Conservation (phyloP, 2,113 vertebrate species). For the Tachysurus fulvidraco region DNA sequence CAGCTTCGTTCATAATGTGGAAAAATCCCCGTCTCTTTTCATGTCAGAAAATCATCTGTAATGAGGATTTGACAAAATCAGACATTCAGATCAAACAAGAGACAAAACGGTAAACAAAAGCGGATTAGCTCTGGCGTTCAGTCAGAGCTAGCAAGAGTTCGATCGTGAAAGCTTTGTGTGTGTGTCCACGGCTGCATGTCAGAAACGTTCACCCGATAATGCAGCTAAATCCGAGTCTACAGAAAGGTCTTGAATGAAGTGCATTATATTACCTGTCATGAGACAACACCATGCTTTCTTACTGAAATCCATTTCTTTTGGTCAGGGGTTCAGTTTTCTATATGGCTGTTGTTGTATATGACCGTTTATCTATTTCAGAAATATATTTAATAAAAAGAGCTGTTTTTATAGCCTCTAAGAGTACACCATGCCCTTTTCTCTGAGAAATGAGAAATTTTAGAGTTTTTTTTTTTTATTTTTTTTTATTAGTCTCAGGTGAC, state of each 20-base stretch:
- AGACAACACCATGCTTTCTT: slow-evolving; percentile 37
- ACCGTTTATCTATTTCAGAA: slow-evolving; percentile 57
- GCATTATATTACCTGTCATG: slow-evolving; percentile 40
- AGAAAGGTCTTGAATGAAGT: slow-evolving; percentile 40
- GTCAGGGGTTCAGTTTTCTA: slow-evolving; percentile 48
- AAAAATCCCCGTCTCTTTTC: slow-evolving; percentile 20
- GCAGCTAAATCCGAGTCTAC: slow-evolving; percentile 19
- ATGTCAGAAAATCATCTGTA: slow-evolving; percentile 9
- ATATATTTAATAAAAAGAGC: slow-evolving; percentile 59
- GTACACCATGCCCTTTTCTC: slow-evolving; percentile 25
- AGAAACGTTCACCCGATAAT: slow-evolving; percentile 25
- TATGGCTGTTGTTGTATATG: slow-evolving; percentile 55
- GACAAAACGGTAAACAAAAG: background rate
- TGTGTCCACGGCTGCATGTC: slow-evolving; percentile 12
- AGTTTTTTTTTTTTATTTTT: background rate
- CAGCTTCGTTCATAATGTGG: slow-evolving; percentile 8
- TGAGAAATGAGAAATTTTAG: slow-evolving; percentile 9
- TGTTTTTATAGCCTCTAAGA: slow-evolving; percentile 48
- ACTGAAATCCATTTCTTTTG: slow-evolving; percentile 48
- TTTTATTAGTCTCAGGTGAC: background rate
- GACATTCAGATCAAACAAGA: slow-evolving; percentile 34
- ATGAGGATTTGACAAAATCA: slow-evolving; percentile 21
- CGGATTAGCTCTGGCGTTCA: slow-evolving; percentile 15
- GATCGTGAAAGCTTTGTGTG: slow-evolving; percentile 11
- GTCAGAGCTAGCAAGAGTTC: slow-evolving; percentile 9